A percentile compares a stretch with the other conserved stretches of the same genome.
phyloP scores from a whole-genome alignment of 2,888 invertebrate species.

The Agrochola circellaris region DNA sequence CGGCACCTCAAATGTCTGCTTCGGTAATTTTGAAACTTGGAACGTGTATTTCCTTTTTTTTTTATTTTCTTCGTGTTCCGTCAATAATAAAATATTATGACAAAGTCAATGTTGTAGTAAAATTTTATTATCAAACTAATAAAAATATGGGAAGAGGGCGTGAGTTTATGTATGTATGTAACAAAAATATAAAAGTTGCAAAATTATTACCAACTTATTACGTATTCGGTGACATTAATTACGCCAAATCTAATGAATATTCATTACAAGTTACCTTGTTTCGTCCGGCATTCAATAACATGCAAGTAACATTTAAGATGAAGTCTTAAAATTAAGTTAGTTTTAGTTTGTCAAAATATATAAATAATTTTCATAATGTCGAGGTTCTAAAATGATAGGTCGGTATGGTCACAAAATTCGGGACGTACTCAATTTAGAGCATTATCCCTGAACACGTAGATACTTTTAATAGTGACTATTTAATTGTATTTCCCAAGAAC shows the following conservation, averaged over 20 bases:
- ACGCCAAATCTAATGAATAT: slow-evolving; percentile 49
- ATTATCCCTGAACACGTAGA: not conserved
- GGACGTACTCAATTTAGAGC: not conserved
- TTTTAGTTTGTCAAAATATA: slow-evolving; percentile 21
- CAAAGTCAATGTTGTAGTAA: slow-evolving; percentile 37
- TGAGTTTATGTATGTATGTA: no score
- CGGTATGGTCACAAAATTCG: not conserved
- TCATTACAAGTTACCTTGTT: slow-evolving; percentile 49
- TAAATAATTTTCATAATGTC: slow-evolving; percentile 21
- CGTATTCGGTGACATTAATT: slow-evolving; percentile 48
- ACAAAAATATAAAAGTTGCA: slow-evolving; percentile 24
- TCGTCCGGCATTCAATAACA: slow-evolving; percentile 40
- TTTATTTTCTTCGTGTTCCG: not conserved
- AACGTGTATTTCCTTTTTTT: slow-evolving; percentile 3
- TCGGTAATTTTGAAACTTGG: not conserved
- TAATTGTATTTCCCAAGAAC: not conserved
- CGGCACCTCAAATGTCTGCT: not conserved
- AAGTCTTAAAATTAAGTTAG: slow-evolving; percentile 11
- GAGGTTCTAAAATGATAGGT: slow-evolving; percentile 1
- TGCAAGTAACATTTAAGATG: slow-evolving; percentile 51
- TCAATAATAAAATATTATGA: slow-evolving; percentile 30
- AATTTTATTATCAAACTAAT: slow-evolving; percentile 9
- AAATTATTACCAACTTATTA: slow-evolving; percentile 34
- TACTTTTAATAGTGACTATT: not conserved
- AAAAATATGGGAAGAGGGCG: slow-evolving; percentile 3